Evolutionary conservation across 2,113 vertebrate genomes (phyloP), one percentile per base, ranked within the genome.

Genomic region (Dasyprocta punctata): DNA sequence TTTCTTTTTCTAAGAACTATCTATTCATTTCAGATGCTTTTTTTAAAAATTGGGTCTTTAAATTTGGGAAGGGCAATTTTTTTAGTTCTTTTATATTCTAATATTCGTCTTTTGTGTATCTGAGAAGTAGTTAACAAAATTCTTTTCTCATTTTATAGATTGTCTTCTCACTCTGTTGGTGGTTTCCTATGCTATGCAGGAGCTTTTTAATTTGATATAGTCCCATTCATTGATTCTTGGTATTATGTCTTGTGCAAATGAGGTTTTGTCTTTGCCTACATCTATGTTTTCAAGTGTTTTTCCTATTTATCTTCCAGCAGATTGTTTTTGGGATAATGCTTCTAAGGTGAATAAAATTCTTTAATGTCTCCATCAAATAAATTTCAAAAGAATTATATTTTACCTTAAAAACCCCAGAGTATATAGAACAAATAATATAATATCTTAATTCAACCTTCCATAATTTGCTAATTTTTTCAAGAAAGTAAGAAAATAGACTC

Each of bases 281-380:
- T 63, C 61, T 63, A 11, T 63, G 28, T 63, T 9, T 63, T 63
- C 61, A 63, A 63, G 61, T 30, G 28, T 30, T 63, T 63, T 63
- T 30, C 61, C 26, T 63, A 22, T 63, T 63, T 63, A 22, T 30
- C 28, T 63, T 63, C 28, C 9, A 63, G 61, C 61, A 63, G 61
- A 63, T 30, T 63, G 26, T 63, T 63, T 65, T 30, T 33, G 30
- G 19, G 6, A 58, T 65, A 86, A 86, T 95, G 5, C 11, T 54
- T 87, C 81, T 77, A 47, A 85, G 88, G 78, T 3, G 19, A 69
- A 88, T 85, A 77, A 95, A 97, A 52, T 75, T 97, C n/a, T 90
- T 95, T 85, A n/a, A 2, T 90, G 6, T 91, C 41, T 92, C 44
- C 28, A 75, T 67, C 65, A 90, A 92, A 83, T 92, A 82, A n/a